These are phyloP conservation scores for Brachionus sp. DNA, from an alignment of 1,140 invertebrate species.

Conservation along the genomic window DNA sequence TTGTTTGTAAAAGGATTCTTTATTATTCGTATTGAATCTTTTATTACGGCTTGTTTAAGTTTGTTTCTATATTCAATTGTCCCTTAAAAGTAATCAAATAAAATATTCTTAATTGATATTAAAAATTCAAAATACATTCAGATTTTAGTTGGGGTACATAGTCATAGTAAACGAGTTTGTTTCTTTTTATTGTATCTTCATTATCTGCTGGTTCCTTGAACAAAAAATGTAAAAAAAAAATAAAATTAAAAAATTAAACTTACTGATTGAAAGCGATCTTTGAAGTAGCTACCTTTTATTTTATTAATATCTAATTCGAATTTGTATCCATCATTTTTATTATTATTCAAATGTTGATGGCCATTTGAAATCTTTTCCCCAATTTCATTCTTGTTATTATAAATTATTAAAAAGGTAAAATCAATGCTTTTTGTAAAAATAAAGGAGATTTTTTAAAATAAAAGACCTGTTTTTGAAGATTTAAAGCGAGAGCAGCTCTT, in stretches of 20 bases:
- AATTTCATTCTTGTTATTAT: neutral
- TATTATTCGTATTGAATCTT: constrained; percentile 7
- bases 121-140: constrained; percentile 21
- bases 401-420: neutral
- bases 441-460: neutral
- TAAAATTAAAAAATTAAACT: neutral
- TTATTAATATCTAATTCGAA: constrained; percentile 9
- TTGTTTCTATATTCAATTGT: constrained; percentile 11
- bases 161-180: constrained; percentile 18
- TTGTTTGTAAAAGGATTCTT: constrained; percentile 40
- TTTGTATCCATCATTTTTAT: neutral
- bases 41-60: constrained; percentile 31
- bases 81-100: neutral
- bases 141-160: constrained; percentile 43
- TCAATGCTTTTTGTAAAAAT: neutral
- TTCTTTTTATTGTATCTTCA: neutral
- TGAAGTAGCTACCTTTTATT: constrained; percentile 41
- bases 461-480: neutral
- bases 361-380: neutral
- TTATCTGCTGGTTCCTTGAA: constrained; percentile 38
- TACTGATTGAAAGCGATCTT: constrained; percentile 39
- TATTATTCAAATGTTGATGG: neutral
- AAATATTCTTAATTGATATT: neutral
- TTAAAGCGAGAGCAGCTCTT: neutral
- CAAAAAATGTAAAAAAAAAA: neutral